phyloP scores from a whole-genome alignment of 2,888 invertebrate genomes.

The Drosophila macrospina region DNA sequence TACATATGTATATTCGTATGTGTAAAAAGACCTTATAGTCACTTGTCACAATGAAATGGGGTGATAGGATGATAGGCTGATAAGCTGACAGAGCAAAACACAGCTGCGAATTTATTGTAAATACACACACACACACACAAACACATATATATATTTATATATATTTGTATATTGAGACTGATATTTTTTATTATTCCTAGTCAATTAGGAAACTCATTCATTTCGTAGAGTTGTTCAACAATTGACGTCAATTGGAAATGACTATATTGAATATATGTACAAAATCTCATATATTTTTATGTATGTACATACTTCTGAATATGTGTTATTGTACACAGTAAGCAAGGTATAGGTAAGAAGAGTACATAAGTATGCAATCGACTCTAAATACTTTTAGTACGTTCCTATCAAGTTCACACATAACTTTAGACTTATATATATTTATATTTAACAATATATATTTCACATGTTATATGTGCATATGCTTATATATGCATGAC shows the following conservation, averaged over 20 bases:
- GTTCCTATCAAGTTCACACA: too few relatives aligned
- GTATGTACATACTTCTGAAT: background rate
- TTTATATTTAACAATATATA: too few relatives aligned
- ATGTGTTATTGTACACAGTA: background rate
- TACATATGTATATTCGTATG: conserved; percentile 3
- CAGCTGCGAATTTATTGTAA: conserved; percentile 43
- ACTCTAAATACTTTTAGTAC: too few relatives aligned
- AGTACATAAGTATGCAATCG: too few relatives aligned
- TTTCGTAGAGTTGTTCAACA: conserved; percentile 30
- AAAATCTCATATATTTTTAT: background rate
- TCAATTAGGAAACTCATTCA: conserved; percentile 56
- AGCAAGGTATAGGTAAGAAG: too few relatives aligned
- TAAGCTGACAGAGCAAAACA: conserved; percentile 35
- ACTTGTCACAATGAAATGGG: conserved; percentile 37
- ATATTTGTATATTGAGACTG: background rate
- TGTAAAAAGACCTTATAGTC: conserved; percentile 24
- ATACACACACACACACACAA: conserved; percentile 3
- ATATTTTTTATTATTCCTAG: conserved; percentile 21
- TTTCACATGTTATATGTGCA: too few relatives aligned
- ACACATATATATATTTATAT: background rate
- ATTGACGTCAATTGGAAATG: conserved; percentile 50
- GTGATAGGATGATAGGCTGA: conserved; percentile 31
- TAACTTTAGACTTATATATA: too few relatives aligned
- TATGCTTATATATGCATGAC: too few relatives aligned
- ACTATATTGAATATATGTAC: conserved; percentile 1